Conservation (phyloP, 53 echinoderm and acorn worm species). For the Mesocentrotus franciscanus region DNA sequence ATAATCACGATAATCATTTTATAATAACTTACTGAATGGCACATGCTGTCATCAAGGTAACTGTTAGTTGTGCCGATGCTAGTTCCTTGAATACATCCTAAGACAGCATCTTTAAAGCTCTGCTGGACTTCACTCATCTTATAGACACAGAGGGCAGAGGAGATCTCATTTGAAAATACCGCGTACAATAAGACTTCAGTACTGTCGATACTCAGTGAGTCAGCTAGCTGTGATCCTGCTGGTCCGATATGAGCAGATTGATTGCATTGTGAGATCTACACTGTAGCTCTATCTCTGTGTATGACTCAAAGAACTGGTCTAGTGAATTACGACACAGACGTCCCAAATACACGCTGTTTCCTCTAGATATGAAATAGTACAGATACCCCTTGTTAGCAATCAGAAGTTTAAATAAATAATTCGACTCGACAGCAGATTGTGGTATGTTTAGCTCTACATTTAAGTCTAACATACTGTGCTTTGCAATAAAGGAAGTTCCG, state of each 20-base stretch:
- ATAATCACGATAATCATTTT: neutral
- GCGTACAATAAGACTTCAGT: slow-evolving; percentile 62
- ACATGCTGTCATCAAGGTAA: neutral
- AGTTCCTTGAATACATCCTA: slow-evolving; percentile 11
- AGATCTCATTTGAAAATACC: slow-evolving; percentile 65
- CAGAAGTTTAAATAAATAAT: neutral
- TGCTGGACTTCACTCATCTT: slow-evolving; percentile 74
- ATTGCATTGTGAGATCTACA: slow-evolving; percentile 63
- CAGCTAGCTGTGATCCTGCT: slow-evolving; percentile 75
- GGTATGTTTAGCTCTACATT: neutral
- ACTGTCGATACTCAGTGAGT: neutral
- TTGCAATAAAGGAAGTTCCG: neutral
- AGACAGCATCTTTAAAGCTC: slow-evolving; percentile 61
- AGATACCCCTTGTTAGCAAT: neutral
- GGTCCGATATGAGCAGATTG: slow-evolving; percentile 72
- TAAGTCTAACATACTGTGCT: neutral
- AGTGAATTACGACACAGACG: slow-evolving; percentile 12
- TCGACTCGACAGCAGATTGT: fast-evolving
- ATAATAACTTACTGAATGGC: neutral
- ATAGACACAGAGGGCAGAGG: slow-evolving; percentile 80
- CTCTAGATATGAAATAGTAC: neutral
- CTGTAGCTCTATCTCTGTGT: slow-evolving; percentile 76
- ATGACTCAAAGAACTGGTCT: neutral
- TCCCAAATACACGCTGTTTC: neutral
- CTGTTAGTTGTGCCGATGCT: neutral